Base-by-base conservation (phyloP, 2,888 invertebrate species). In the Ceramica pisi region DNA sequence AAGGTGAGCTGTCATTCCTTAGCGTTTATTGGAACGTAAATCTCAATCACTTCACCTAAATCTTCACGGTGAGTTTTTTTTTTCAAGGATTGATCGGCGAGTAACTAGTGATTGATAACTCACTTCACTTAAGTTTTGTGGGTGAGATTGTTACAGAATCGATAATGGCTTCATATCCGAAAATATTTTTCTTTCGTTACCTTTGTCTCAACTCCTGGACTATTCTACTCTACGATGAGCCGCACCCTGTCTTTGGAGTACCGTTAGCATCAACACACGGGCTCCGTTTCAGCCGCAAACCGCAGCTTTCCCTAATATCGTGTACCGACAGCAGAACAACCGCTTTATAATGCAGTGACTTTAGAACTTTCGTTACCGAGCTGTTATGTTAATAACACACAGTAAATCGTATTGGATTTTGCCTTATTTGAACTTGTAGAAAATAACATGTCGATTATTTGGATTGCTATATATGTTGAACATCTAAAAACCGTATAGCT, bases 231-330 rank as follows among this genome's bases (percentile, higher is more conserved):
- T 26, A 38, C 2, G 48, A 48, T 41, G 23, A 3, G 1, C 19
- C 19, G 1, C 64, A 57, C 2, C 67, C 51, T 57, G n/a, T 12
- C 12, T 26, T 19, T 26, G 23, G 44, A 21, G 66, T 77, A 82
- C 85, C 83, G 85, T 83, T 85, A 86, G 74, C 67, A 72, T 38
- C 46, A 31, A 57, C 62, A 71, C 71, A 57, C 51, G 56, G 57
- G 81, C 85, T 92, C 84, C 70, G 75, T 92, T 90, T 89, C 93
- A 90, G 90, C 94, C 93, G 85, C 94, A 93, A 78, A 93, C 94
- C 94, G 79, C 93, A 93, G 89, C 92, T 94, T 93, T 93, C 91
- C 91, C 92, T 90, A 92, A 92, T 91, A 89, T 89, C 78, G 63
- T 5, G 90, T 87, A 92, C 65, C 50, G 90, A 75, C 71, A 67